Conservation (phyloP, 1,140 invertebrate genomes). For the Steinernema khuongi region DNA sequence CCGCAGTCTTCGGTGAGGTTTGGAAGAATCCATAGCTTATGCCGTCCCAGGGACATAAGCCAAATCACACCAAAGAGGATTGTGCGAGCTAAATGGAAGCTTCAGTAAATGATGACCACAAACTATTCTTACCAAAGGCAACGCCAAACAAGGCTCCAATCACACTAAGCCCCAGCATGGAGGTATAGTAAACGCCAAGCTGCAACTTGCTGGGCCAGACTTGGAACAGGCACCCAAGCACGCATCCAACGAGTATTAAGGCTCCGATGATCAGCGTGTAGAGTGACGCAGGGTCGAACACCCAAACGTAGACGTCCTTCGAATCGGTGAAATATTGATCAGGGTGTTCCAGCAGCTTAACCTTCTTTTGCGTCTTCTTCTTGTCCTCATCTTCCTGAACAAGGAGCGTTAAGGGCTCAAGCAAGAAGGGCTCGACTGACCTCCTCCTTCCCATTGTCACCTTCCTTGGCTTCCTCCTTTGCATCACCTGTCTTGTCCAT, state of each 20-base stretch:
- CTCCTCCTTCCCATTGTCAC: conserved; percentile 64
- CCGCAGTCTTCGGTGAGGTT: conserved; percentile 97
- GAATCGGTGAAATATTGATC: conserved; percentile 47
- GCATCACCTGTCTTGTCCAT: conserved; percentile 61
- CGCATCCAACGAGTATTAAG: conserved; percentile 81
- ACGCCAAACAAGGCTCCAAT: conserved; percentile 84
- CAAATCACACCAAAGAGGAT: conserved; percentile 87
- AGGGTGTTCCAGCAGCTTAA: conserved; percentile 50
- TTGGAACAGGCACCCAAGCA: conserved; percentile 95
- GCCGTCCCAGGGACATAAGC: conserved; percentile 77
- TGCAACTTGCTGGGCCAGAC: conserved; percentile 88
- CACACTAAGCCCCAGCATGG: conserved; percentile 84
- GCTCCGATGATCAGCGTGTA: conserved; percentile 92
- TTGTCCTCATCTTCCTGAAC: conserved; percentile 47
- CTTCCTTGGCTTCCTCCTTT: conserved; percentile 65
- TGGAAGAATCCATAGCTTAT: conserved; percentile 92
- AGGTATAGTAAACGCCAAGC: conserved; percentile 92
- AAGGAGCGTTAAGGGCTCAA: too few relatives aligned
- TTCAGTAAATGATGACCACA: too few relatives aligned
- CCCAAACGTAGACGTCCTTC: conserved; percentile 85
- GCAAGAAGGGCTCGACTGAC: too few relatives aligned
- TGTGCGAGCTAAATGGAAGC: conserved; percentile 71
- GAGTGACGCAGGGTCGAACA: conserved; percentile 93
- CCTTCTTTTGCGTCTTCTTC: conserved; percentile 56
- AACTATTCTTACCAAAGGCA: conserved; percentile 69